Percentiles rank a stretch among this genome's conserved stretches.
Evolutionary conservation across 2,113 vertebrate genomes (phyloP).

Genomic region (Entomyzon cyanotis): DNA sequence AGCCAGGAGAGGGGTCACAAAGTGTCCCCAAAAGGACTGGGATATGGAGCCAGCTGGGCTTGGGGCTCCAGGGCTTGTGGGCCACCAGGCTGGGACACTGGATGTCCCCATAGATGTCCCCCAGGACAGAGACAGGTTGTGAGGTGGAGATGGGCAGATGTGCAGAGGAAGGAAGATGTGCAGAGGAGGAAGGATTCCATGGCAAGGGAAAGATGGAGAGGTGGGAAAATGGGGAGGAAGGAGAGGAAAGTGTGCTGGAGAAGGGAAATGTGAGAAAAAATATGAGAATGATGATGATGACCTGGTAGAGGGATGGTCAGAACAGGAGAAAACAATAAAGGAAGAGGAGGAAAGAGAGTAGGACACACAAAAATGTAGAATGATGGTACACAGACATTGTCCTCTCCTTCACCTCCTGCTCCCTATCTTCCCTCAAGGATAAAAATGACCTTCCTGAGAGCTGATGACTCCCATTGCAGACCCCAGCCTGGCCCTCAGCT

Average conservation of each 20-base stretch:
- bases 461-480: not conserved
- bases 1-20: fast-evolving
- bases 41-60: not conserved
- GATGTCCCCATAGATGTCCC: fast-evolving
- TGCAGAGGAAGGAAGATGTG: not conserved
- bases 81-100: not conserved
- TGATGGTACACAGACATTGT: not conserved
- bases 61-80: not conserved
- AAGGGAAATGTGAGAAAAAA: not conserved
- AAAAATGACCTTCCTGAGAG: not conserved
- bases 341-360: not conserved
- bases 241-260: not conserved
- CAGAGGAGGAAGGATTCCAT: not conserved
- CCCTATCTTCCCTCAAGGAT: not conserved
- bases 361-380: not conserved
- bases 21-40: not conserved
- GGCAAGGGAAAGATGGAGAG: not conserved
- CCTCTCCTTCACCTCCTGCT: not conserved
- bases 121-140: not conserved
- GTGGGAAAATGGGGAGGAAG: not conserved
- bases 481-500: fast-evolving
- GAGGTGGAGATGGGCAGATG: not conserved
- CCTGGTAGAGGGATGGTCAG: not conserved
- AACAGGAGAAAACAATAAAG: not conserved
- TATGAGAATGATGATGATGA: not conserved